These are phyloP conservation scores for Salmo trutta DNA, from an alignment of 2,797 vertebrate species.

Conservation along the genomic window DNA sequence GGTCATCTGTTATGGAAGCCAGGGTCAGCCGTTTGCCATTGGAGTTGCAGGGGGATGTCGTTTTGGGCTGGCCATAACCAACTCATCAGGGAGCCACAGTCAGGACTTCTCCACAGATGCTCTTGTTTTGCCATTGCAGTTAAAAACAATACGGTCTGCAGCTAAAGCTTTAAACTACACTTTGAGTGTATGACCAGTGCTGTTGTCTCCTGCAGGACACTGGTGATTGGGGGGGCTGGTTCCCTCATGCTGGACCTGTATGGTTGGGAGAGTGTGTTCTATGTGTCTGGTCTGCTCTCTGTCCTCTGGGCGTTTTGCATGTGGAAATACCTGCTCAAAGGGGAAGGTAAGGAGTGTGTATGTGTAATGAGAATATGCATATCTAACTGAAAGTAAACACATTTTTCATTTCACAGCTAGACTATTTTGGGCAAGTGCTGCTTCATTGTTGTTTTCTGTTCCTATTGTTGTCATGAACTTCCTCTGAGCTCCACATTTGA, in stretches of 20 bases:
- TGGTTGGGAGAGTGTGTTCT: slow-evolving; percentile 95
- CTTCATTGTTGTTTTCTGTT: no score
- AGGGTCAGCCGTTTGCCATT: background rate
- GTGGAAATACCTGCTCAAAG: slow-evolving; percentile 88
- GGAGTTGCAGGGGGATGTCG: background rate
- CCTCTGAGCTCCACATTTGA: no score
- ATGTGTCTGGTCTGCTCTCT: slow-evolving; percentile 87
- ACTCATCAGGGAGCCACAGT: background rate
- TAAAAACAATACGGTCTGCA: background rate
- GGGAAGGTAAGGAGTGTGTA: slow-evolving; percentile 74
- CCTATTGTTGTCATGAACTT: no score
- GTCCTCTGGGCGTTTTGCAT: slow-evolving; percentile 91
- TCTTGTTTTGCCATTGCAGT: background rate
- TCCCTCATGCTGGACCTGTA: slow-evolving; percentile 91
- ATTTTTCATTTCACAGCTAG: background rate
- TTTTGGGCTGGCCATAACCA: background rate
- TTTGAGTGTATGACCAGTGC: background rate
- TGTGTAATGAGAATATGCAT: background rate
- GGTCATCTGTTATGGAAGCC: background rate
- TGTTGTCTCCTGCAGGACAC: slow-evolving; percentile 71
- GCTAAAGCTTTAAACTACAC: background rate
- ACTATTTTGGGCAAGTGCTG: background rate
- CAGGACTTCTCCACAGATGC: background rate
- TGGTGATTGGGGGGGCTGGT: slow-evolving; percentile 88
- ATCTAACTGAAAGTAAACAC: background rate